Conservation (phyloP, 2,113 vertebrate genomes). For the Hippolais icterina region DNA sequence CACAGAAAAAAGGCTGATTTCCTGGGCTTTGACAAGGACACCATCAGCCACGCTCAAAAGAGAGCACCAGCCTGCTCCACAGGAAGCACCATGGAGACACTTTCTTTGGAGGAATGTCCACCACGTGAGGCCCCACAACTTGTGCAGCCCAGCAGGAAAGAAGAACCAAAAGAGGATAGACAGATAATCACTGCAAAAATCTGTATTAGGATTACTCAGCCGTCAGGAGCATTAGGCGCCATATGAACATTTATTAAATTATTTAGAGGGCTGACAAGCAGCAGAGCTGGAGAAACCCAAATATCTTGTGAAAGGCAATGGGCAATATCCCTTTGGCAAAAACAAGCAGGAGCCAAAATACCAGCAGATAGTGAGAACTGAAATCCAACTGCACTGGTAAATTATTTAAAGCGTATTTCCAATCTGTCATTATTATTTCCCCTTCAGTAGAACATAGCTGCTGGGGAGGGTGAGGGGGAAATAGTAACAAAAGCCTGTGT, state of each 20-base stretch:
- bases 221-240: neutral
- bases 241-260: neutral
- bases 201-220: neutral
- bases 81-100: neutral
- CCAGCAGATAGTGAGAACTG: neutral
- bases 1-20: neutral
- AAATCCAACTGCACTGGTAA: neutral
- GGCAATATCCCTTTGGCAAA: neutral
- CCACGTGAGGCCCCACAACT: fast-evolving
- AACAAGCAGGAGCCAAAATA: neutral
- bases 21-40: neutral
- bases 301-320: neutral
- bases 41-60: neutral
- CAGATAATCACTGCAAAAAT: neutral
- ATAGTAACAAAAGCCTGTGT: neutral
- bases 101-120: neutral
- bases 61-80: neutral
- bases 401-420: constrained; percentile 20
- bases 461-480: neutral
- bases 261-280: constrained; percentile 1
- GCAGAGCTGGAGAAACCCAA: neutral
- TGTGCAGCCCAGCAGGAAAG: neutral
- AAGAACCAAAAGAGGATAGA: neutral
- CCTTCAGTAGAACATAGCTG: neutral
- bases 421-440: constrained; percentile 17